Evolutionary conservation across 23 tunicate species (phyloP).

Genomic region (Oikopleura albicans): DNA sequence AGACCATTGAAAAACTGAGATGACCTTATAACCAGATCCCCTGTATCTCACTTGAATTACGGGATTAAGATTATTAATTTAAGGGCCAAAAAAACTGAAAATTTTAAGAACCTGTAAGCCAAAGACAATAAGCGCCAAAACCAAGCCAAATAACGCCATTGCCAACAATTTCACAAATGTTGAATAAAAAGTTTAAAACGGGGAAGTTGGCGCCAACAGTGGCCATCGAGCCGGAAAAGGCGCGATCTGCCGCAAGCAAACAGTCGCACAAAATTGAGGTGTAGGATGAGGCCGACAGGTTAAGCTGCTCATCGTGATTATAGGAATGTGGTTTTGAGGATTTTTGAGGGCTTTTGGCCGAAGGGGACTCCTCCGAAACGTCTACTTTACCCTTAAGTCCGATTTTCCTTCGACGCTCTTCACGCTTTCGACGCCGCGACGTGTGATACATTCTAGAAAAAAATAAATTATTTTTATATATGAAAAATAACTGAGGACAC

Average conservation of each 20-base stretch:
- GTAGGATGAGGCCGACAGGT: neutral
- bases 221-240: constrained; percentile 1
- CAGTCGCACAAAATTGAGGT: neutral
- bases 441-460: constrained; percentile 5
- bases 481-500: too few relatives aligned
- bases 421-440: neutral
- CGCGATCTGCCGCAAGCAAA: neutral
- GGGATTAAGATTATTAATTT: too few relatives aligned
- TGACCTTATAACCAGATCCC: too few relatives aligned
- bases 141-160: neutral
- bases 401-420: neutral
- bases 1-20: too few relatives aligned
- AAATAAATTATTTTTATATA: too few relatives aligned
- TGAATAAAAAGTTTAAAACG: neutral
- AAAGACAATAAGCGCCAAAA: neutral
- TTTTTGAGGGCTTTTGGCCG: neutral
- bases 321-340: neutral
- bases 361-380: neutral
- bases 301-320: neutral
- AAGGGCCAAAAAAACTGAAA: too few relatives aligned
- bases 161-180: neutral
- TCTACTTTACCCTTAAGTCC: neutral
- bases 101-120: too few relatives aligned
- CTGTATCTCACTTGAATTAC: too few relatives aligned
- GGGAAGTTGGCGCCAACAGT: neutral